phyloP scores from a whole-genome alignment of 2,888 invertebrate species.

The Scaeva pyrastri region DNA sequence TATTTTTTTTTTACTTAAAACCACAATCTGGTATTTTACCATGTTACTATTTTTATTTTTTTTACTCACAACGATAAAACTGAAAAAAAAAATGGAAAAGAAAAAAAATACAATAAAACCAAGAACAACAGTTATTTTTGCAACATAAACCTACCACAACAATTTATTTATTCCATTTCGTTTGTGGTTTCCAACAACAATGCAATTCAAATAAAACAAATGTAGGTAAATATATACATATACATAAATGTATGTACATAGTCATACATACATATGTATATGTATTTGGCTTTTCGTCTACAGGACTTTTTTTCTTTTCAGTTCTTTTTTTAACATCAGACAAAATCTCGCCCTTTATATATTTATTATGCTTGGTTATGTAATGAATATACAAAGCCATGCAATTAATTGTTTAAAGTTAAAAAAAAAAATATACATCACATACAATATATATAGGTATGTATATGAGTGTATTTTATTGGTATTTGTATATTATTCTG shows the following conservation, averaged over 20 bases:
- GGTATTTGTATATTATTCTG: no score
- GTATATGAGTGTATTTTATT: no score
- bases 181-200: conserved; percentile 44
- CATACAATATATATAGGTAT: background rate
- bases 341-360: background rate
- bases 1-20: background rate
- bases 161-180: conserved; percentile 50
- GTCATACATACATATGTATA: no score
- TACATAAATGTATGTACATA: background rate
- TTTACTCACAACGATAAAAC: background rate
- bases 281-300: conserved; percentile 2
- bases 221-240: background rate
- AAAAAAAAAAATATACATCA: background rate
- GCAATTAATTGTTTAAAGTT: conserved; percentile 15
- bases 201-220: conserved; percentile 37
- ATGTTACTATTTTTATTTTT: conserved; percentile 1
- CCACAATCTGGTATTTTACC: conserved; percentile 24
- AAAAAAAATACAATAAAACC: conserved; percentile 3
- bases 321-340: background rate
- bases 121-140: conserved; percentile 17
- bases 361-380: background rate
- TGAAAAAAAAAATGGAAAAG: background rate
- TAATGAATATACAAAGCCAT: background rate
- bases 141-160: conserved; percentile 46
- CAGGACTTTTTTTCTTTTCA: background rate